Conservation (phyloP, 2,888 invertebrate species). For the Caenorhabditis sp. region DNA sequence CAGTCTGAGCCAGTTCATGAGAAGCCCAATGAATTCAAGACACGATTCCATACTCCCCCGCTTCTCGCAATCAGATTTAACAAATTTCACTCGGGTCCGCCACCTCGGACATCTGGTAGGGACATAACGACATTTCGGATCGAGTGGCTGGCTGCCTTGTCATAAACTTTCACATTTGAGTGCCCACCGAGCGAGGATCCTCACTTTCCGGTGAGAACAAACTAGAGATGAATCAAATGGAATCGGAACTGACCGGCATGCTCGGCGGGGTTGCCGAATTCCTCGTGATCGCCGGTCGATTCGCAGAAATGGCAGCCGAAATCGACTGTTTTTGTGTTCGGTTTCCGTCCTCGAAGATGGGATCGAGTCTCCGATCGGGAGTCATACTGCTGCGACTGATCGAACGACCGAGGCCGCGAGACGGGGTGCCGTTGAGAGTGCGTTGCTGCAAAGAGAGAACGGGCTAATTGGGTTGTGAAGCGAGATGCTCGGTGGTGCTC, state of each 20-base stretch:
- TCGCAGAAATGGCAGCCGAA: slow-evolving; percentile 28
- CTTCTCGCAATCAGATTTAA: too few species aligned
- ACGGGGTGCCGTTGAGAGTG: slow-evolving; percentile 36
- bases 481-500: too few species aligned
- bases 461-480: slow-evolving; percentile 16
- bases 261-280: slow-evolving; percentile 47
- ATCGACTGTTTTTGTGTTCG: slow-evolving; percentile 27
- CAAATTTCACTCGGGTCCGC: too few species aligned
- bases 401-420: slow-evolving; percentile 48
- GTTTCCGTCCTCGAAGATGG: slow-evolving; percentile 60
- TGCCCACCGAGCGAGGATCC: neutral
- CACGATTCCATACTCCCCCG: too few species aligned
- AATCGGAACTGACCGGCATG: neutral
- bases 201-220: neutral
- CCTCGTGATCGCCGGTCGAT: slow-evolving; percentile 48
- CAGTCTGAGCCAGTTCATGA: too few species aligned
- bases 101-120: slow-evolving; percentile 25
- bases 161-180: slow-evolving; percentile 30
- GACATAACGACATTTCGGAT: slow-evolving; percentile 27
- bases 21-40: too few species aligned
- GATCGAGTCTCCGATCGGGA: slow-evolving; percentile 61
- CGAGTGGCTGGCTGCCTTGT: slow-evolving; percentile 12
- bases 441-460: slow-evolving; percentile 36
- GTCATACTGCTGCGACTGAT: slow-evolving; percentile 60
- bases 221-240: neutral